phyloP scores from a whole-genome alignment of 2,113 vertebrate genomes.

The Polypterus senegalus region DNA sequence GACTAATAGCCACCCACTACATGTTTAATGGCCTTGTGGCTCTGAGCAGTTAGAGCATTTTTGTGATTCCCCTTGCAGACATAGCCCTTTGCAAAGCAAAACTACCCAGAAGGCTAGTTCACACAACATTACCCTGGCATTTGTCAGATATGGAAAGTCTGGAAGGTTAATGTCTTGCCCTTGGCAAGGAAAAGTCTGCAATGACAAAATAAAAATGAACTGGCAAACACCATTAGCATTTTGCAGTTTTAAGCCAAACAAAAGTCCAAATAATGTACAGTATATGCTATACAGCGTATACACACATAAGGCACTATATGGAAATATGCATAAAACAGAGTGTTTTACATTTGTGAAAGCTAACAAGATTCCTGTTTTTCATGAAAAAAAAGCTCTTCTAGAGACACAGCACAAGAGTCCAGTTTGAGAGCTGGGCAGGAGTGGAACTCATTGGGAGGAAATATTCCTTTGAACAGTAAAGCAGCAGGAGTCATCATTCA shows the following conservation, averaged over 20 bases:
- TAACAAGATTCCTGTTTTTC: background rate
- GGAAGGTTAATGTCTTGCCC: background rate
- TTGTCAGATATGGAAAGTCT: background rate
- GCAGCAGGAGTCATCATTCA: too few species aligned
- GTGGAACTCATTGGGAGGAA: too few species aligned
- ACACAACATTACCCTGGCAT: background rate
- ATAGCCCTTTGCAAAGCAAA: background rate
- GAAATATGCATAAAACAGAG: background rate
- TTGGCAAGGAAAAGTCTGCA: background rate
- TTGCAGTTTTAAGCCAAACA: background rate
- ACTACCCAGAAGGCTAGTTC: background rate
- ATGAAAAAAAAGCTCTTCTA: too few species aligned
- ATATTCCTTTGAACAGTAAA: too few species aligned
- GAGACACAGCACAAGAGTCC: too few species aligned
- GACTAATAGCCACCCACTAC: background rate
- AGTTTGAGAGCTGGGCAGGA: too few species aligned
- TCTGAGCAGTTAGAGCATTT: background rate
- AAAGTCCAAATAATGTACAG: constrained; percentile 7
- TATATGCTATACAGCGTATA: background rate
- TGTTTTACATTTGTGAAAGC: constrained; percentile 1
- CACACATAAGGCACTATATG: background rate
- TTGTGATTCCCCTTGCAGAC: background rate
- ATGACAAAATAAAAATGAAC: background rate
- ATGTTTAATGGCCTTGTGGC: background rate
- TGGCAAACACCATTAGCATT: background rate